Percentiles rank a stretch among this genome's conserved stretches.
Conservation (phyloP, 2,888 invertebrate species). For the Noctua pronuba region DNA sequence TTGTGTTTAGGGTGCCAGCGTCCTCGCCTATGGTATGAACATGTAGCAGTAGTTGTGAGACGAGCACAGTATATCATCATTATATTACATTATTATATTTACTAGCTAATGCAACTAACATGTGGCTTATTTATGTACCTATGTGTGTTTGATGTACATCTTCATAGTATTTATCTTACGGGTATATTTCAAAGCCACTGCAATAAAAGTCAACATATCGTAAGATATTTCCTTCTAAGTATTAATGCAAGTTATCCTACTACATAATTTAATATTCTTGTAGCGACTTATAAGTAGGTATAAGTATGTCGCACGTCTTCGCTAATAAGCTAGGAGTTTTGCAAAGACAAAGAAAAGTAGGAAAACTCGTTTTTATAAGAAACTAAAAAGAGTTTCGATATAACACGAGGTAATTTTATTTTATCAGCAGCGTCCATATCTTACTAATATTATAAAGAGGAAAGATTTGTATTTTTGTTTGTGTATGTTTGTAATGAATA, state of each 20-base stretch:
- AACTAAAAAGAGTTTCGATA: not conserved
- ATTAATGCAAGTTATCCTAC: not conserved
- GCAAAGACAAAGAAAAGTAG: not conserved
- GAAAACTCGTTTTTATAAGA: not conserved
- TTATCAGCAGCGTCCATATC: not conserved
- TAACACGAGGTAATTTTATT: too few relatives aligned
- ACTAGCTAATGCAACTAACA: too few relatives aligned
- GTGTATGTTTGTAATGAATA: too few relatives aligned
- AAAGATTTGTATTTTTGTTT: too few relatives aligned
- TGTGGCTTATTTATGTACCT: too few relatives aligned
- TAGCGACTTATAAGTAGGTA: not conserved
- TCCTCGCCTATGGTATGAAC: too few relatives aligned
- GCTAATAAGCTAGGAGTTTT: not conserved
- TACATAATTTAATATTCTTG: not conserved
- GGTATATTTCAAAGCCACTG: not conserved
- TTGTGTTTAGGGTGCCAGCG: too few relatives aligned
- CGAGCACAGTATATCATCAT: too few relatives aligned
- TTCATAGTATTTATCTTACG: not conserved
- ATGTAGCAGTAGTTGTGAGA: too few relatives aligned
- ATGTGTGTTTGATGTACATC: too few relatives aligned
- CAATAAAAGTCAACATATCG: not conserved
- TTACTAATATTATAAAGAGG: too few relatives aligned
- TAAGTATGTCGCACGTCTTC: not conserved
- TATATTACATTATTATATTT: too few relatives aligned
- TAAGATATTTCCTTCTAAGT: not conserved